Evolutionary conservation across 2,888 invertebrate genomes (phyloP), one percentile per base, ranked within the genome.

Genomic region (Aphrophora alni): DNA sequence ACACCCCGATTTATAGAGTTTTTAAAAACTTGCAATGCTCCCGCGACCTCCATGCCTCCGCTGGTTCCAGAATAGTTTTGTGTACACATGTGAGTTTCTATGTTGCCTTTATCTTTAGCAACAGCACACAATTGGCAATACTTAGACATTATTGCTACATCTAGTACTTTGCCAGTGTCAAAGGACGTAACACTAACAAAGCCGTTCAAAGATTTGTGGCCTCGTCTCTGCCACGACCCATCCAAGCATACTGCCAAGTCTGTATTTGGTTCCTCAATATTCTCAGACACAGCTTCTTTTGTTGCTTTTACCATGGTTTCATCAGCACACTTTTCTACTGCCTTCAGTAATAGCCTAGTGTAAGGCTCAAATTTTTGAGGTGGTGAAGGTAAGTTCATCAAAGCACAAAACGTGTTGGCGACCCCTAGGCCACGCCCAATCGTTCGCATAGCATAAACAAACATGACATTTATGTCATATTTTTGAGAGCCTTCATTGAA

Each of bases 391-490:
- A 80, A 24, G 28, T 80, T 76, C 71, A 80, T 76, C 5, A 76
- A 28, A 26, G 44, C 24, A 27, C 72, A 76, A 71, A 80, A 80
- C 71, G 25, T 24, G 7, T 76, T 76, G 0, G 44, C 76, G 8
- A 76, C 38, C 1, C 0, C 70, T 8, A 27, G 75, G 7, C 80
- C 80, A 24, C 38, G 59, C 8, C 80, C 80, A 38, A 80, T 75
- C 7, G 69, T 12, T n/a, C 70, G 10, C 75, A 80, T 75, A 17
- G 74, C 75, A 25, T 80, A 80, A 26, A 80, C 33, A 33, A 75
- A 80, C 38, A 38, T 74, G 2, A 74, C 5, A 69, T 80, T 80
- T 26, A 59, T 28, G 21, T 80, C 80, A 80, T 80, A 80, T n/a
- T n/a, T n/a, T n/a, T n/a, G n/a, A n/a, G n/a, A n/a, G n/a, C n/a